phyloP scores from a whole-genome alignment of 2,888 invertebrate genomes.

The Scelioninae gen. 1 region DNA sequence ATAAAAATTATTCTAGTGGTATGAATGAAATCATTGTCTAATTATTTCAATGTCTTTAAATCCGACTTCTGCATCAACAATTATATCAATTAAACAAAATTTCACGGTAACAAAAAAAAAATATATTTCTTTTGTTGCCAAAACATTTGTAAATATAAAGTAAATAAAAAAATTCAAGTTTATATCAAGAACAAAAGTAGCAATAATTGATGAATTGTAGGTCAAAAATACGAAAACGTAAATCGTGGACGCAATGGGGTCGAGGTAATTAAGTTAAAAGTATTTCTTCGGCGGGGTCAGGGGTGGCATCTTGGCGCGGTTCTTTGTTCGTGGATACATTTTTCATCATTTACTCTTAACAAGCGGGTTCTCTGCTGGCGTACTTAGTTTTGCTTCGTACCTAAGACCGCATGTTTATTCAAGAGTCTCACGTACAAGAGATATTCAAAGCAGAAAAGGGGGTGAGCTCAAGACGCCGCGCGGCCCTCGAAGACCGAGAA shows the following conservation, averaged over 20 bases:
- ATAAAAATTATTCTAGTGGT: too few species aligned
- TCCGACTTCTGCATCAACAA: too few species aligned
- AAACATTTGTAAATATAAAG: neutral
- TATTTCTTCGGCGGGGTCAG: conserved; percentile 72
- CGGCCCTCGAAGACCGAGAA: conserved; percentile 71
- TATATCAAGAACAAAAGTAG: neutral
- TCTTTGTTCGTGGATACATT: conserved; percentile 77
- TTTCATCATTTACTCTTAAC: conserved; percentile 82
- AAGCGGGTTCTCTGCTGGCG: conserved; percentile 70
- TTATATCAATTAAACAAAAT: too few species aligned
- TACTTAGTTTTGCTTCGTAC: conserved; percentile 75
- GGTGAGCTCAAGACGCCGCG: conserved; percentile 59
- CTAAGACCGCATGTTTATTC: conserved; percentile 82
- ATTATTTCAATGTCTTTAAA: too few species aligned
- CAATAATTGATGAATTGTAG: conserved; percentile 24
- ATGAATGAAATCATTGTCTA: too few species aligned
- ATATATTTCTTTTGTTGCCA: too few species aligned
- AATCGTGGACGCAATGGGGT: conserved; percentile 19
- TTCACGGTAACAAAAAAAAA: too few species aligned
- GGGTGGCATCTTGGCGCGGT: conserved; percentile 74
- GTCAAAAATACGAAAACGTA: conserved; percentile 39
- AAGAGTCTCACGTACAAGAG: conserved; percentile 83
- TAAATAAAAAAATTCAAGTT: neutral
- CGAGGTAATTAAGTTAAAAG: conserved; percentile 80
- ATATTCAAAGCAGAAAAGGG: conserved; percentile 78